phyloP scores from a whole-genome alignment of 2,888 invertebrate genomes.

The Dynastes tityus region DNA sequence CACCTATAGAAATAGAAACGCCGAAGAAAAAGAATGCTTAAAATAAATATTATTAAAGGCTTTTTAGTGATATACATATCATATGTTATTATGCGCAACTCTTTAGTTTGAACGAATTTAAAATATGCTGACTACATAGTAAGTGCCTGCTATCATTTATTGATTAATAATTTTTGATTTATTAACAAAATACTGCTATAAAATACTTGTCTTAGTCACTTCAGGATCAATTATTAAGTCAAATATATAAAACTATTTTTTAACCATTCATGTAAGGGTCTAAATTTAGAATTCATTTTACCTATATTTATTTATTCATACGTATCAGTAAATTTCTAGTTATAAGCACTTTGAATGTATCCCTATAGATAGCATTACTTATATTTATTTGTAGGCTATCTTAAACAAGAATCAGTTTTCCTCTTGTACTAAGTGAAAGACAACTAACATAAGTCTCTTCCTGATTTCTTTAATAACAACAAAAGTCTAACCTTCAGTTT shows the following conservation, averaged over 20 bases:
- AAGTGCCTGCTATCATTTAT: slow-evolving; percentile 8
- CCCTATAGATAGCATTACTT: slow-evolving; percentile 25
- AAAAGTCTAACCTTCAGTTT: slow-evolving; percentile 12
- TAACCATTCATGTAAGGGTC: slow-evolving; percentile 25
- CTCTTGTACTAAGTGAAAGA: not conserved
- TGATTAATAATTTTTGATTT: slow-evolving; percentile 2
- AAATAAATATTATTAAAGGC: slow-evolving; percentile 16
- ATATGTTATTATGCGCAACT: slow-evolving; percentile 3
- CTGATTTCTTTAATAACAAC: slow-evolving; percentile 16
- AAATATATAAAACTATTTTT: slow-evolving; percentile 22
- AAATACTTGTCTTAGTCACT: slow-evolving; percentile 3
- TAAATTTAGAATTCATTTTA: slow-evolving; percentile 34
- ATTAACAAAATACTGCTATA: slow-evolving; percentile 30
- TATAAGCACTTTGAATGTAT: slow-evolving; percentile 30
- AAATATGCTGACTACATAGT: not conserved
- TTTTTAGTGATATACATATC: slow-evolving; percentile 5
- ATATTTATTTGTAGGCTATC: slow-evolving; percentile 24
- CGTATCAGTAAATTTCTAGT: slow-evolving; percentile 26
- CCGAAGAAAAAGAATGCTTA: not conserved
- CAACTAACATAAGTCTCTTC: slow-evolving; percentile 5
- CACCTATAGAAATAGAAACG: slow-evolving; percentile 17
- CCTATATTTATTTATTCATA: slow-evolving; percentile 23
- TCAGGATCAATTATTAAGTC: slow-evolving; percentile 29
- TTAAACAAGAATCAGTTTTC: slow-evolving; percentile 5
- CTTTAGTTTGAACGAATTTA: slow-evolving; percentile 8